A percentile compares a stretch with the other conserved stretches of the same genome.
phyloP scores from a whole-genome alignment of 2,797 vertebrate species.

The Onychomys arenicola region DNA sequence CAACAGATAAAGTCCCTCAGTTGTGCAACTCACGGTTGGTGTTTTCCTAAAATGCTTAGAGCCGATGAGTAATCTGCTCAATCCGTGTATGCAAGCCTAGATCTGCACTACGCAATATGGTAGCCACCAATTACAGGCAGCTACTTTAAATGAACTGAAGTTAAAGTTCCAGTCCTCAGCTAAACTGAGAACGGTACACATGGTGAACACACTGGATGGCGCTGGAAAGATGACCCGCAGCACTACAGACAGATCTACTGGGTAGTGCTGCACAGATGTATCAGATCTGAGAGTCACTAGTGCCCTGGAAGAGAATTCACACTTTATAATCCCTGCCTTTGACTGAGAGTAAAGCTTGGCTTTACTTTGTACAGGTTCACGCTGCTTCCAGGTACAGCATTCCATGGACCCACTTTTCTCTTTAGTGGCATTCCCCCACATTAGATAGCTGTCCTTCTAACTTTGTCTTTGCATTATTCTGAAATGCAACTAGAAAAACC shows the following conservation, averaged over 20 bases:
- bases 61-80: neutral
- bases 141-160: neutral
- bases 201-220: neutral
- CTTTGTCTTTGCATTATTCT: neutral
- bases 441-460: neutral
- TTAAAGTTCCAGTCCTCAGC: conserved; percentile 7
- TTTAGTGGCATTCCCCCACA: neutral
- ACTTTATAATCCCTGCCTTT: conserved; percentile 16
- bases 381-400: neutral
- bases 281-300: neutral
- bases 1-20: neutral
- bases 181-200: neutral
- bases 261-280: neutral
- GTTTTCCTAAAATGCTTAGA: conserved; percentile 43
- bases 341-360: neutral
- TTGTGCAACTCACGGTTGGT: neutral
- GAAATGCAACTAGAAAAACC: conserved; percentile 36
- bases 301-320: conserved; percentile 1
- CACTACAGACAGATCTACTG: neutral
- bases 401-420: neutral
- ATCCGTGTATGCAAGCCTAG: neutral
- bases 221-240: neutral
- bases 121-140: neutral
- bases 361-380: neutral
- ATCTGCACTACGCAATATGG: neutral